Evolutionary conservation across 2,797 vertebrate genomes (phyloP), one percentile per base, ranked within the genome.

Genomic region (Sternarchorhynchus goeldii): DNA sequence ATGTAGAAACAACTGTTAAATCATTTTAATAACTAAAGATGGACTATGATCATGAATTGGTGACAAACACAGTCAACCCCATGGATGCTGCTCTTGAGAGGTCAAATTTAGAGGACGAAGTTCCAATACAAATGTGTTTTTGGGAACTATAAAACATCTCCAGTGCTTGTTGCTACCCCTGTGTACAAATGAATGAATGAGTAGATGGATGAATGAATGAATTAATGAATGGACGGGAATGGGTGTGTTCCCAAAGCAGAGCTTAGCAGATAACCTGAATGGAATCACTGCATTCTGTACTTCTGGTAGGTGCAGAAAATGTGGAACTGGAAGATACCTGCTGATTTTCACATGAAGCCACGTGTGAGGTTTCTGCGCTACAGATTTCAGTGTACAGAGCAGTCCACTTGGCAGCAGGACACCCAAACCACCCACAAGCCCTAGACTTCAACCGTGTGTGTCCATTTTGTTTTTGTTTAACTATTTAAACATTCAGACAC

Each of bases 261-360:
- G 20, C 17, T 39, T 7, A 32, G 5, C 56, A 36, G 18, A 57
- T 77, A 20, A 73, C 31, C 55, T 53, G 20, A 25, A 32, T 31
- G 16, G 53, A 64, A 67, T 59, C 75, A 62, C 56, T 75, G 76
- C 29, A 74, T 34, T 69, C 14, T 83, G 32, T 20, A 12, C 55
- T 66, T 76, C 41, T 70, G 53, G 21, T 88, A 94, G 93, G 91
- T 94, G 86, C 93, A 93, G 91, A 94, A 92, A 93, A 94, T 91
- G 90, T 93, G 92, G 93, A 93, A 92, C 88, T 93, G 93, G 93
- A 94, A 91, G 93, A 94, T 93, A 91, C 92, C 93, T 94, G 93
- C 92, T 94, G 93, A 94, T 79, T 92, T 93, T 69, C 92, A 93
- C 85, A 91, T 92, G 67, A 93, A 93, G 83, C 93, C 93, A 0